Percentiles rank a stretch among this genome's conserved stretches.
phyloP scores from a whole-genome alignment of 2,888 invertebrate genomes.

The Heterodera filipjevi region DNA sequence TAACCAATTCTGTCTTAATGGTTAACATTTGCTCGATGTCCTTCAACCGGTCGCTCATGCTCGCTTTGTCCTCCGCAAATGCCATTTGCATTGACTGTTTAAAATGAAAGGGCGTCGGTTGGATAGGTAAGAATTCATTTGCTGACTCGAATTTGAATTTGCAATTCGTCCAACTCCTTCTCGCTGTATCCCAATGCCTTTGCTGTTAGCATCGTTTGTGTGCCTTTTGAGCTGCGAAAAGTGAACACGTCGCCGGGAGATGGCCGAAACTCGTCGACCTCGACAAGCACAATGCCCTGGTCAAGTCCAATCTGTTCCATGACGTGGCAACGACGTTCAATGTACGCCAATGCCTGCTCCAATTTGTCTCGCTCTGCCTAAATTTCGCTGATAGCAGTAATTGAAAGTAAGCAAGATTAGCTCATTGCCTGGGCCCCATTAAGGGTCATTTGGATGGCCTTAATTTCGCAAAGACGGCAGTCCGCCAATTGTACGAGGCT shows the following conservation, averaged over 20 bases:
- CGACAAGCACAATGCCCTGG: constrained; percentile 47
- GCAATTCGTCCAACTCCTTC: constrained; percentile 22
- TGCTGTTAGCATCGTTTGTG: constrained; percentile 22
- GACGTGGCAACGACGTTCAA: constrained; percentile 58
- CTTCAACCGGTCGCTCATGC: constrained; percentile 52
- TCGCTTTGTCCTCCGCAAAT: constrained; percentile 51
- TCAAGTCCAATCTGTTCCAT: constrained; percentile 61
- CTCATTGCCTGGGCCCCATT: constrained; percentile 48
- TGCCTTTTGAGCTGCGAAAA: background rate
- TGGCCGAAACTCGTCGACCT: constrained; percentile 5
- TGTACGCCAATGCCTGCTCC: constrained; percentile 53
- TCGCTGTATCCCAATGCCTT: constrained; percentile 18
- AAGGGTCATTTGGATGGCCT: constrained; percentile 52
- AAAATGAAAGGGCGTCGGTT: background rate
- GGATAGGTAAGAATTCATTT: no score
- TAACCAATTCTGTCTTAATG: constrained; percentile 59
- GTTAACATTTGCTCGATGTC: constrained; percentile 60
- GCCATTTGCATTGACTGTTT: constrained; percentile 55
- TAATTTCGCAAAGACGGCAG: constrained; percentile 48
- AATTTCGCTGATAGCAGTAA: no score
- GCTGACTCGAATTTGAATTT: constrained; percentile 14
- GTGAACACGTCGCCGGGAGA: constrained; percentile 16
- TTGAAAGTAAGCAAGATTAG: no score
- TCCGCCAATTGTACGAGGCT: constrained; percentile 40
- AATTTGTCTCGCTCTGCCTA: constrained; percentile 50